Conservation (phyloP, 2,113 vertebrate species). For the Litocranius walleri region DNA sequence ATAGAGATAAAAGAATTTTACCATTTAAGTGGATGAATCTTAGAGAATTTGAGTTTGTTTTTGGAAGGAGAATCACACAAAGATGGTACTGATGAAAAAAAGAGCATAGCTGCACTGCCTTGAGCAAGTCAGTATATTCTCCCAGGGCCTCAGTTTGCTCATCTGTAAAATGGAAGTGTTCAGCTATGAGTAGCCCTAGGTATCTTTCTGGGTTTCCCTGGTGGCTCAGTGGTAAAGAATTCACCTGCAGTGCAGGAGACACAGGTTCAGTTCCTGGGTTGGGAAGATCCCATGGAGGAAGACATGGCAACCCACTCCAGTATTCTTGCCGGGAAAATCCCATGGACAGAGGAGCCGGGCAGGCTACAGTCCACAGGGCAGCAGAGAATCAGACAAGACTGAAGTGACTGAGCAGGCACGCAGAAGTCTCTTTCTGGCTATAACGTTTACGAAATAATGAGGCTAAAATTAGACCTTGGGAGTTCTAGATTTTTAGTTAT, state of each 20-base stretch:
- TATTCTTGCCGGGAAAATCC: not conserved
- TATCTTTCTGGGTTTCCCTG: not conserved
- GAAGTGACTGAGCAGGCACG: fast-evolving
- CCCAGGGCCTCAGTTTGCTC: not conserved
- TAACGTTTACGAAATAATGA: not conserved
- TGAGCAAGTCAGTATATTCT: not conserved
- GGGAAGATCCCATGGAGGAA: not conserved
- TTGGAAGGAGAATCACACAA: not conserved
- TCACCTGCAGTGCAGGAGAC: not conserved
- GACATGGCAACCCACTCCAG: not conserved
- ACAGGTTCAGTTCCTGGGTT: not conserved
- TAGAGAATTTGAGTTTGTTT: not conserved
- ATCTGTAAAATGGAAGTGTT: not conserved
- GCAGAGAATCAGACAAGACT: not conserved
- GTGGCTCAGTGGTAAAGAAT: not conserved
- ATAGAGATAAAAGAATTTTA: not conserved
- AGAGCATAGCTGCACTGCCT: not conserved
- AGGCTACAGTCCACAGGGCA: not conserved
- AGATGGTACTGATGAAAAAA: not conserved
- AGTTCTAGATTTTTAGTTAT: not conserved
- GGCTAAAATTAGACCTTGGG: not conserved
- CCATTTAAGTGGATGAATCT: not conserved
- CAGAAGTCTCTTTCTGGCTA: not conserved
- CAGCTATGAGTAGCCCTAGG: not conserved
- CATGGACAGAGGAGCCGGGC: not conserved